Percentiles rank a stretch among this genome's conserved stretches.
These are phyloP conservation scores for Leuciscus idus DNA, from an alignment of 2,113 vertebrate genomes.

Conservation along the genomic window DNA sequence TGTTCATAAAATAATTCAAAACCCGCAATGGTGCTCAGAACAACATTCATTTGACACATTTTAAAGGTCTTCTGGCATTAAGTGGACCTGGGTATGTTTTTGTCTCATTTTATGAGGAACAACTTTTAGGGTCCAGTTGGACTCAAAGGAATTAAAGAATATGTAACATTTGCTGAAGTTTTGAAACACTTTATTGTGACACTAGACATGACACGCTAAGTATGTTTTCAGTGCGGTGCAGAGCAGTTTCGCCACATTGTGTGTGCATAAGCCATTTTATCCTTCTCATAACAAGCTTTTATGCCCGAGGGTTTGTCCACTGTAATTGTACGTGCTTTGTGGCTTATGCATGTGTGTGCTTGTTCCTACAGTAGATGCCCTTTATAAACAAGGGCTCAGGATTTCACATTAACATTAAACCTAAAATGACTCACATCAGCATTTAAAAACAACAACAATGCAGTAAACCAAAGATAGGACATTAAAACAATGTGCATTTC, in stretches of 20 bases:
- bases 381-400: conserved; percentile 54
- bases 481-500: no score
- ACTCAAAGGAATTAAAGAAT: neutral
- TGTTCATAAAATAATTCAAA: neutral
- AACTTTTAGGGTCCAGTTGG: neutral
- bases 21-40: neutral
- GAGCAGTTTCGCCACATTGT: neutral
- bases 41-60: neutral
- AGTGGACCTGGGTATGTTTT: neutral
- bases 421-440: conserved; percentile 24
- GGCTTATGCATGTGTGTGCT: conserved; percentile 34
- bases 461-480: neutral
- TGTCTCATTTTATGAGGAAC: neutral
- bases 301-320: conserved; percentile 42
- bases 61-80: neutral
- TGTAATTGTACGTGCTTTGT: conserved; percentile 44
- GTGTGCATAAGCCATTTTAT: neutral
- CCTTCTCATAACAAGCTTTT: conserved; percentile 29
- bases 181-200: conserved; percentile 2
- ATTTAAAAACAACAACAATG: conserved; percentile 12
- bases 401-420: conserved; percentile 36
- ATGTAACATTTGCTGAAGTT: neutral
- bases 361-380: conserved; percentile 28
- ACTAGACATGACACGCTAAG: neutral
- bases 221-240: neutral